Conservation (phyloP, 2,888 invertebrate genomes). For the Norana najaformis region DNA sequence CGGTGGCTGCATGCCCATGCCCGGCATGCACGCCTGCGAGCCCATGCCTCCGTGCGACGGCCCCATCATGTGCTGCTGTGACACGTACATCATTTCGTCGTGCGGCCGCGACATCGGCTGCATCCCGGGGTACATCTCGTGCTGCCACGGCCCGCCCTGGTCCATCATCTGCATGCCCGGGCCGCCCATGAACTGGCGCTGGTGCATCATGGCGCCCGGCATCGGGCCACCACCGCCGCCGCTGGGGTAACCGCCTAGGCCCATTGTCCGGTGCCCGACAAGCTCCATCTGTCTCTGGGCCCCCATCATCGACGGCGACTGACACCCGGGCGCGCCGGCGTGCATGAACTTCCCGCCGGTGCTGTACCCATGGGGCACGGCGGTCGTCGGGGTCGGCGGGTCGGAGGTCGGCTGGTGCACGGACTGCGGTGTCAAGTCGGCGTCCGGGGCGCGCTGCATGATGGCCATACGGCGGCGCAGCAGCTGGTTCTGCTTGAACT, state of each 20-base stretch:
- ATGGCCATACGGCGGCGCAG: conserved; percentile 71
- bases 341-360: conserved; percentile 19
- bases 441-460: conserved; percentile 58
- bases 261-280: conserved; percentile 22
- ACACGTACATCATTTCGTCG: conserved; percentile 35
- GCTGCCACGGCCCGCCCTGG: conserved; percentile 30
- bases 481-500: conserved; percentile 91
- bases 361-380: conserved; percentile 3
- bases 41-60: neutral
- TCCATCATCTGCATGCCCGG: conserved; percentile 29
- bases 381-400: conserved; percentile 66
- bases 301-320: conserved; percentile 16
- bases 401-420: conserved; percentile 24
- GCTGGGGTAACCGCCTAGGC: conserved; percentile 17
- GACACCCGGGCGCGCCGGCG: neutral
- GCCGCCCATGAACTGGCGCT: conserved; percentile 28
- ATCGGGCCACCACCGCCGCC: conserved; percentile 27
- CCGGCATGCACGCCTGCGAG: neutral
- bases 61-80: conserved; percentile 34
- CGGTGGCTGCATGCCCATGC: neutral
- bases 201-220: conserved; percentile 32
- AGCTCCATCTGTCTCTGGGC: conserved; percentile 26
- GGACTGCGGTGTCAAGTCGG: conserved; percentile 30
- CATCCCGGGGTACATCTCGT: conserved; percentile 26
- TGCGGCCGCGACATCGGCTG: conserved; percentile 25